A percentile compares a stretch with the other conserved stretches of the same genome.
Conservation (phyloP, 2,797 vertebrate genomes). For the Synaphobranchus kaupii region DNA sequence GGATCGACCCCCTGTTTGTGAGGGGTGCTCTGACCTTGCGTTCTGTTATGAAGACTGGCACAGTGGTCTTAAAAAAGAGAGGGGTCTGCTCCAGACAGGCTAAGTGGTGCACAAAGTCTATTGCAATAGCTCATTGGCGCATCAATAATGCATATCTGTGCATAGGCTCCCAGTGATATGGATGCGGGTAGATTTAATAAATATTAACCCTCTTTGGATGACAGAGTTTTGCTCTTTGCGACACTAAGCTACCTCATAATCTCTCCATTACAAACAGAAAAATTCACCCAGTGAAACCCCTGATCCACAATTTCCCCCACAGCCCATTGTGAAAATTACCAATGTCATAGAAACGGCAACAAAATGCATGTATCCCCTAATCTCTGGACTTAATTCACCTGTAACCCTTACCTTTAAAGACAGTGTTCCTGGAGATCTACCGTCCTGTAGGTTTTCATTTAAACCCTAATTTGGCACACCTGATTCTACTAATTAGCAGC, state of each 20-base stretch:
- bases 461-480: no score
- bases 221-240: constrained; percentile 16
- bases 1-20: background rate
- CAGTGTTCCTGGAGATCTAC: no score
- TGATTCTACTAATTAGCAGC: no score
- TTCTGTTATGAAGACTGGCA: constrained; percentile 2
- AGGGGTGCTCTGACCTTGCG: background rate
- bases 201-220: constrained; percentile 24
- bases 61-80: background rate
- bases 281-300: background rate
- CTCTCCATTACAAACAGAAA: background rate
- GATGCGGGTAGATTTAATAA: constrained; percentile 17
- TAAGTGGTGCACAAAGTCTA: constrained; percentile 17
- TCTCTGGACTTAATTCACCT: background rate
- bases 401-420: background rate
- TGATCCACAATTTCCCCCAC: background rate
- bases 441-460: no score
- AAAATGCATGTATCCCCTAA: background rate
- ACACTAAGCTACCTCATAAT: constrained; percentile 12
- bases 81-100: constrained; percentile 14
- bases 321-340: constrained; percentile 1
- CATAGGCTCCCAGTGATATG: constrained; percentile 30
- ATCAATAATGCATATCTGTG: constrained; percentile 27
- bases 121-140: constrained; percentile 30
- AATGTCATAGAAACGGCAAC: background rate